Evolutionary conservation across 1,140 invertebrate genomes (phyloP).

Genomic region (Bombus waltoni): DNA sequence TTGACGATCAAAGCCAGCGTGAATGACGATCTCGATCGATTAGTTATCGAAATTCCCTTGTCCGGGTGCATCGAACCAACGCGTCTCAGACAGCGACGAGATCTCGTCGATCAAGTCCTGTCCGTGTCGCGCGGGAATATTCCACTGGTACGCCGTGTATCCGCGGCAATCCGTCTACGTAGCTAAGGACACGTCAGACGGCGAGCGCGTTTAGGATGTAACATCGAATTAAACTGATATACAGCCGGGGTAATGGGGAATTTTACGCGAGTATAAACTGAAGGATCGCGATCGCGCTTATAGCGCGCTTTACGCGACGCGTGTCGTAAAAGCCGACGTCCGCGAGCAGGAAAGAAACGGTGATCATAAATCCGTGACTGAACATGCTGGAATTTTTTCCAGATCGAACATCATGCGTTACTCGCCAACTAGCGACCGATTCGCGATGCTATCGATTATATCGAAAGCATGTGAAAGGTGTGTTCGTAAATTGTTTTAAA

Average conservation of each 20-base stretch:
- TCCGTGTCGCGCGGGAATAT: background rate
- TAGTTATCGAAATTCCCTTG: slow-evolving; percentile 5
- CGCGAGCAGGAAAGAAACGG: no score
- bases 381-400: background rate
- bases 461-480: no score
- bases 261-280: slow-evolving; percentile 42
- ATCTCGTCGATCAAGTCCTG: slow-evolving; percentile 1
- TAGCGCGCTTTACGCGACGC: no score
- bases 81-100: background rate
- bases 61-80: background rate
- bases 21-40: slow-evolving; percentile 11
- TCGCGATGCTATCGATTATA: background rate
- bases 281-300: slow-evolving; percentile 8
- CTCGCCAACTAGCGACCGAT: background rate
- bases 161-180: slow-evolving; percentile 8
- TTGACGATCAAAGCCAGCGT: background rate
- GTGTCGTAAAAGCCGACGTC: no score
- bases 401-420: background rate
- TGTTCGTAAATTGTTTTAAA: background rate
- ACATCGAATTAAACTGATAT: slow-evolving; percentile 39
- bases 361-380: no score
- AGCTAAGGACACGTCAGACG: slow-evolving; percentile 6
- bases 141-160: background rate
- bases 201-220: slow-evolving; percentile 24
- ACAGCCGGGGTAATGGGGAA: slow-evolving; percentile 16